Base-by-base conservation (phyloP, 2,797 vertebrate species). In the Xenopus petersii region DNA sequence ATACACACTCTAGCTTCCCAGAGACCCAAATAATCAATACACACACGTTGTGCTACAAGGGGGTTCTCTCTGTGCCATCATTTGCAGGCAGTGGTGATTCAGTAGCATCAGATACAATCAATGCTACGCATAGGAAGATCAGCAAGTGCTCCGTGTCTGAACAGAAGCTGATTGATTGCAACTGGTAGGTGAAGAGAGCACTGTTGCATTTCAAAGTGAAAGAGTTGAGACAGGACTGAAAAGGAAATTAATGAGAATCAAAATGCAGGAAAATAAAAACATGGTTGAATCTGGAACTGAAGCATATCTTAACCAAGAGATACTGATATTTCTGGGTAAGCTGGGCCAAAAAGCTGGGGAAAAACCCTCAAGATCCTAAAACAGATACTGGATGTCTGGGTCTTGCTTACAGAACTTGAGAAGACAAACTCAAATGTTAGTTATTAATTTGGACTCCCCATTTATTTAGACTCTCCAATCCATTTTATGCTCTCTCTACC, bases 81-180 rank as follows among this genome's bases (percentile, higher is more conserved):
- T 56, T 17, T 58, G 54, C 66, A 69, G 46, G n/a, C 36, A 56
- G 24, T 26, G 6, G 36, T 51, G 17, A 59, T 56, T 48, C 13
- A 15, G 42, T 49, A 67, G 68, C 61, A 24, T 77, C 59, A 64
- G 58, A 77, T 33, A 64, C n/a, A 68, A 73, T 77, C 70, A 63
- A 77, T 77, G 72, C 26, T 63, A 76, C 48, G 61, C 64, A 73
- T 33, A 63, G 12, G 21, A 67, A 73, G 66, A 60, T 78, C 75
- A 78, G 11, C 51, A 10, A 59, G 66, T 17, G 55, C 71, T 69
- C 61, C 59, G 48, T 33, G 70, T 68, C 58, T 73, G 58, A 30
- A 54, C 30, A 36, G 49, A 62, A 30, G 16, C 11, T 47, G 64
- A 72, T 72, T 64, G 74, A 73, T 77, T 55, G 64, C 69, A 62